Evolutionary conservation across 2,888 invertebrate species (phyloP).

Genomic region (Aelia acuminata): DNA sequence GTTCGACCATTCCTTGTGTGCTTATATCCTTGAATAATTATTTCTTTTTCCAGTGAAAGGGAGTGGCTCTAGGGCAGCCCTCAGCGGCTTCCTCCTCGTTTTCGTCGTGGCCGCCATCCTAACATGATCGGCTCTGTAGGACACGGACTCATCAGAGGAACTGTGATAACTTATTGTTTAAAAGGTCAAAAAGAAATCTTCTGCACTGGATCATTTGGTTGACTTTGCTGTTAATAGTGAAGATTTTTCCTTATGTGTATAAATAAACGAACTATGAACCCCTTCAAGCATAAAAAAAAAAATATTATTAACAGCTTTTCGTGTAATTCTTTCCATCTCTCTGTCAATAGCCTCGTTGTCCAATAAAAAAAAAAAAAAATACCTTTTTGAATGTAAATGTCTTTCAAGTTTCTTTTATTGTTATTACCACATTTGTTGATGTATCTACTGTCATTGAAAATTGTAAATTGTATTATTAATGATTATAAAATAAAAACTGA

Average conservation of each 20-base stretch:
- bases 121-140: background rate
- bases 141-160: conserved; percentile 45
- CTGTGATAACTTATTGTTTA: conserved; percentile 38
- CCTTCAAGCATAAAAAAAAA: background rate
- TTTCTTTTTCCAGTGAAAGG: conserved; percentile 8
- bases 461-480: conserved; percentile 47
- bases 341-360: background rate
- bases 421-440: conserved; percentile 6
- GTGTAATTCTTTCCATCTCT: background rate
- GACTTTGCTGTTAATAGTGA: background rate
- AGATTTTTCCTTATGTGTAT: background rate
- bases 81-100: background rate
- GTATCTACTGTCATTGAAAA: conserved; percentile 29
- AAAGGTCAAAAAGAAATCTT: background rate
- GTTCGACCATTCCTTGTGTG: too few relatives aligned
- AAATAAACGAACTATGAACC: background rate
- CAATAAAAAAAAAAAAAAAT: background rate
- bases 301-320: background rate
- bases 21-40: background rate
- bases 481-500: background rate
- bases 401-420: conserved; percentile 41
- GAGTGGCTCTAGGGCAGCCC: background rate
- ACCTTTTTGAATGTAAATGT: conserved; percentile 31
- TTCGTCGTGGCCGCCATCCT: background rate
- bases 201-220: background rate